Evolutionary conservation across 2,888 invertebrate species (phyloP), one percentile per base, ranked within the genome.

Genomic region (Netelia inedita): DNA sequence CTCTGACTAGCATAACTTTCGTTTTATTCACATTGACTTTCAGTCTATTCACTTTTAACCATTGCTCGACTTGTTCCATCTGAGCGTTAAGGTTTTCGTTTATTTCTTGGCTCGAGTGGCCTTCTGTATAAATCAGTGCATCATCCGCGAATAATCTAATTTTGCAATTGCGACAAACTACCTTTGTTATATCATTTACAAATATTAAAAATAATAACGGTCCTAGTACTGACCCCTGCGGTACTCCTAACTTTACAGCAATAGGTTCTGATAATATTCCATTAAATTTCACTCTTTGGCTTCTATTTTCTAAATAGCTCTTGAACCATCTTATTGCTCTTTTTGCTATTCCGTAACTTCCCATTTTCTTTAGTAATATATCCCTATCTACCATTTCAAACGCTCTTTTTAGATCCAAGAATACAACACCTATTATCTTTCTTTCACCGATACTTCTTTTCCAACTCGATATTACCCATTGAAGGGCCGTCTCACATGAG

Each of bases 181-280:
- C n/a, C n/a, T n/a, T n/a, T 9, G 3, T 19, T 6, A 79, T 43
- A 0, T 50, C 85, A 82, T 86, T 85, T 21, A 88, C 57, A 53
- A 81, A 87, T 16, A 87, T 23, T 43, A 85, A 21, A 66, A 87
- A 88, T 6, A 87, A 41, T 19, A 88, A 16, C 6, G 88, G 87
- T 9, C 85, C 87, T 10, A 88, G 68, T n/a, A 86, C 81, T 2
- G 85, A 86, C 5, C 86, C 87, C 46, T 88, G 87, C 1, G 87
- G 87, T 6, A 88, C 87, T 14, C 87, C 87, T n/a, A 59, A 63
- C 11, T 71, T 43, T 2, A 81, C 61, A 9, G 16, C 21, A 10
- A 21, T 19, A 50, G 57, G 19, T 8, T 75, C 71, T 2, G 85
- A 87, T 46, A 53, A 11, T 2, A 5, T 43, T 23, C 59, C 65